Evolutionary conservation across 2,113 vertebrate genomes (phyloP).

Genomic region (Oostethus manadensis): DNA sequence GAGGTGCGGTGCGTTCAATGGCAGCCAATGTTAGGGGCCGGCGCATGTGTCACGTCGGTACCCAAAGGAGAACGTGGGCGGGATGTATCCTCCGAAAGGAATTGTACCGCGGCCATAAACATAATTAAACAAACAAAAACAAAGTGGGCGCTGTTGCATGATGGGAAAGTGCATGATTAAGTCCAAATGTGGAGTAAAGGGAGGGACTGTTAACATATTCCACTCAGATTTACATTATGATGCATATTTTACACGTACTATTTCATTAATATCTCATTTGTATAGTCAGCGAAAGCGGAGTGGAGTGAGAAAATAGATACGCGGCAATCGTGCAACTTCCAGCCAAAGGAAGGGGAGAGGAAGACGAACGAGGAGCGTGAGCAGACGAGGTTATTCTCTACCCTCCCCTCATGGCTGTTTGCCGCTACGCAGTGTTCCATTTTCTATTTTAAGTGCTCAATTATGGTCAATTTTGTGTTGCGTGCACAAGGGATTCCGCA

Average conservation of each 20-base stretch:
- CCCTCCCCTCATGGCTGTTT: constrained; percentile 23
- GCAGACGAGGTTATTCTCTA: constrained; percentile 16
- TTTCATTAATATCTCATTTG: background rate
- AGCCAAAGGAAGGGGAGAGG: background rate
- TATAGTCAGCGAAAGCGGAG: background rate
- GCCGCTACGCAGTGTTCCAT: constrained; percentile 33
- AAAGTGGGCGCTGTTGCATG: background rate
- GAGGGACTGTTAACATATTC: background rate
- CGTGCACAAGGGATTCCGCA: constrained; percentile 42
- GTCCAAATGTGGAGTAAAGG: constrained; percentile 4
- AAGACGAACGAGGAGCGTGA: background rate
- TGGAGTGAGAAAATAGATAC: background rate
- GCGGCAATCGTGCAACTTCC: background rate
- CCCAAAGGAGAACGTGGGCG: too few relatives aligned
- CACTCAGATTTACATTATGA: background rate
- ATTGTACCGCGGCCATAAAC: too few relatives aligned
- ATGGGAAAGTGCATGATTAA: background rate
- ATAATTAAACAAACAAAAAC: too few relatives aligned
- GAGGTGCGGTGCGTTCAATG: too few relatives aligned
- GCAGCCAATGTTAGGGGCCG: too few relatives aligned
- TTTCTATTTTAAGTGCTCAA: constrained; percentile 44
- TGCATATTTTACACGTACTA: background rate
- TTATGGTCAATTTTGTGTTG: constrained; percentile 42
- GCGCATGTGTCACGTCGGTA: too few relatives aligned
- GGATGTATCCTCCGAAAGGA: too few relatives aligned